Percentiles rank a stretch among this genome's conserved stretches.
Evolutionary conservation across 2,797 vertebrate genomes (phyloP).

Genomic region (Typhlichthys eigenmanni): DNA sequence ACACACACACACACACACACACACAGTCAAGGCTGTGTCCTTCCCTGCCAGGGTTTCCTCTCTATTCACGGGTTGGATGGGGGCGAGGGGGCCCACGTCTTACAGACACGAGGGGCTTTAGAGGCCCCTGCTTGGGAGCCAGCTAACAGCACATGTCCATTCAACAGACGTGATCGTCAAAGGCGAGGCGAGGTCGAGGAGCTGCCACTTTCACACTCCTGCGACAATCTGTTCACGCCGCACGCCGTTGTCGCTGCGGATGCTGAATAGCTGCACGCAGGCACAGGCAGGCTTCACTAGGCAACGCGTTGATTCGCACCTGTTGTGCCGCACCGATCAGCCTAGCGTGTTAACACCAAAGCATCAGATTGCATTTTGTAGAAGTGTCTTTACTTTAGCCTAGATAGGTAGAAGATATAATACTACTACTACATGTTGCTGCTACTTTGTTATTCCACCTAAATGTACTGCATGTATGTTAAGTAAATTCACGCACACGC

Average conservation of each 20-base stretch:
- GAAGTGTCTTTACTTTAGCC: too few relatives aligned
- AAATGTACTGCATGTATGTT: too few relatives aligned
- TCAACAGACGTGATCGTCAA: slow-evolving; percentile 53
- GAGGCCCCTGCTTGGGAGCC: slow-evolving; percentile 47
- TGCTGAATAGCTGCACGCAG: slow-evolving; percentile 56
- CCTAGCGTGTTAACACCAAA: neutral
- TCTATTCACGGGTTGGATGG: slow-evolving; percentile 60
- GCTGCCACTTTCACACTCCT: slow-evolving; percentile 63
- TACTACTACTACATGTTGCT: too few relatives aligned
- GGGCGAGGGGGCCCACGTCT: slow-evolving; percentile 61
- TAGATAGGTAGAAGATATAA: too few relatives aligned
- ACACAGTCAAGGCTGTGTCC: too few relatives aligned
- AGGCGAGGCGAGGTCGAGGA: slow-evolving; percentile 61
- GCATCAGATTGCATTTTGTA: neutral
- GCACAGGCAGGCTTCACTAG: slow-evolving; percentile 54
- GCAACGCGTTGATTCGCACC: slow-evolving; percentile 42
- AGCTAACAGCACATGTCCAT: slow-evolving; percentile 65
- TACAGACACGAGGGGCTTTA: slow-evolving; percentile 60
- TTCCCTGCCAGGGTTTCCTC: slow-evolving; percentile 11
- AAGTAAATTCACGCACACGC: too few relatives aligned
- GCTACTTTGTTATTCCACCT: too few relatives aligned
- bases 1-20: too few relatives aligned
- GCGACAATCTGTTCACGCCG: slow-evolving; percentile 67
- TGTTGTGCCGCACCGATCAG: slow-evolving; percentile 46
- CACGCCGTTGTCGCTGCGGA: slow-evolving; percentile 3